These are phyloP conservation scores for Leptodirus hochenwartii DNA, from an alignment of 2,888 invertebrate species.

Conservation along the genomic window DNA sequence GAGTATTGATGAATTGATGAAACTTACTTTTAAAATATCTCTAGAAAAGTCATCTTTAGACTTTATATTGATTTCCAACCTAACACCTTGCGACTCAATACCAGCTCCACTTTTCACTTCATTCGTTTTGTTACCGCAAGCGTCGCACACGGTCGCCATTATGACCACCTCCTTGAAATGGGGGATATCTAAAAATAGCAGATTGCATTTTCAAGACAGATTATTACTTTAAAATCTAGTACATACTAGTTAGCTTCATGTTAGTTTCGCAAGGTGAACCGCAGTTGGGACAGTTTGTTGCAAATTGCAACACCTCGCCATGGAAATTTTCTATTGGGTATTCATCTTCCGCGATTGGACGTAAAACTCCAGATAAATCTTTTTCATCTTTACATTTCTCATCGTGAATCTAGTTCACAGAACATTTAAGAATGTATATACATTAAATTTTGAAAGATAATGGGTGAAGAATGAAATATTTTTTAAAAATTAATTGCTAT, in stretches of 20 bases:
- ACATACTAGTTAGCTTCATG: conserved; percentile 76
- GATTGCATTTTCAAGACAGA: too few species aligned
- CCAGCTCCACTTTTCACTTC: conserved; percentile 93
- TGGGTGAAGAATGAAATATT: too few species aligned
- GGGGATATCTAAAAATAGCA: conserved; percentile 53
- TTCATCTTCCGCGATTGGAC: conserved; percentile 37
- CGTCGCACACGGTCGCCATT: conserved; percentile 89
- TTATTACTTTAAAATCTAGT: too few species aligned
- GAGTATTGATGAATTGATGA: too few species aligned
- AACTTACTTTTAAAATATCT: conserved; percentile 73
- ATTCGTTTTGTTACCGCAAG: conserved; percentile 80
- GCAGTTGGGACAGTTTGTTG: conserved; percentile 77
- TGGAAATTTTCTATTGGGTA: conserved; percentile 47
- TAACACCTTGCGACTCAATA: conserved; percentile 62
- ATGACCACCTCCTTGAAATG: conserved; percentile 96
- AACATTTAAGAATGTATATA: not conserved
- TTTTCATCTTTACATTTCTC: conserved; percentile 12
- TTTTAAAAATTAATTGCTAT: too few species aligned
- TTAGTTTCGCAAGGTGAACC: conserved; percentile 69
- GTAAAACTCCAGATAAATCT: conserved; percentile 25
- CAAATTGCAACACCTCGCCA: conserved; percentile 59
- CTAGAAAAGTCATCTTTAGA: conserved; percentile 63
- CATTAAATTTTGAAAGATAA: too few species aligned
- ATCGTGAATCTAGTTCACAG: conserved; percentile 5
- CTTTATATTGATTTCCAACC: conserved; percentile 55